These are phyloP conservation scores for Spheniscus mendiculus DNA, from an alignment of 2,113 vertebrate species.

Conservation along the genomic window DNA sequence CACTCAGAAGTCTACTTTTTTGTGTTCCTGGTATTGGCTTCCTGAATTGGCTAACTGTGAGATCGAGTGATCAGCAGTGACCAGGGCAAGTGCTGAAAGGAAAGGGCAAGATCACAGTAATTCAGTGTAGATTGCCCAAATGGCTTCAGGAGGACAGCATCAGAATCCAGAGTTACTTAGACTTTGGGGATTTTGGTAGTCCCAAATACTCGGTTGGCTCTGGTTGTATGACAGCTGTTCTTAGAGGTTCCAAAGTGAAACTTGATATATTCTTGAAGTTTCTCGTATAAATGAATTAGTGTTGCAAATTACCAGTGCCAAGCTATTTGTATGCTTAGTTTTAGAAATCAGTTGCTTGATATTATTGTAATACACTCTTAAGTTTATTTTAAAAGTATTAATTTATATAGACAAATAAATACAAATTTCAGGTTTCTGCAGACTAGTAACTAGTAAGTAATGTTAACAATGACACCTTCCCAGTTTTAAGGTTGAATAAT, in stretches of 20 bases:
- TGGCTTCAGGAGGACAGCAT: neutral
- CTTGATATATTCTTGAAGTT: neutral
- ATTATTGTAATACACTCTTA: neutral
- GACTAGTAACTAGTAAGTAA: neutral
- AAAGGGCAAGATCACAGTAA: neutral
- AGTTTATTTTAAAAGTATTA: neutral
- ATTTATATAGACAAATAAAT: neutral
- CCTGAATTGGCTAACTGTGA: neutral
- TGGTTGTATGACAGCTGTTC: neutral
- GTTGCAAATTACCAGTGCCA: neutral
- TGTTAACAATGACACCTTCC: neutral
- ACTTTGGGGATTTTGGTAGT: neutral
- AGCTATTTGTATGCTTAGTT: neutral
- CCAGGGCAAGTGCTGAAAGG: neutral
- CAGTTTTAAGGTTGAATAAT: neutral
- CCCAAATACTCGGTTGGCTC: neutral
- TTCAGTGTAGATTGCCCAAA: neutral
- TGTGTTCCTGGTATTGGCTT: neutral
- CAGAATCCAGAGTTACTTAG: neutral
- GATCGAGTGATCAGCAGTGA: rapidly evolving
- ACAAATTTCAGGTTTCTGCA: neutral
- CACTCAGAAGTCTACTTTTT: neutral
- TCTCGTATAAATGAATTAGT: neutral
- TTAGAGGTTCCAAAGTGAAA: neutral
- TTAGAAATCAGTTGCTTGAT: neutral